These are phyloP conservation scores for Temnothorax longispinosus DNA, from an alignment of 1,140 invertebrate species.

Conservation along the genomic window DNA sequence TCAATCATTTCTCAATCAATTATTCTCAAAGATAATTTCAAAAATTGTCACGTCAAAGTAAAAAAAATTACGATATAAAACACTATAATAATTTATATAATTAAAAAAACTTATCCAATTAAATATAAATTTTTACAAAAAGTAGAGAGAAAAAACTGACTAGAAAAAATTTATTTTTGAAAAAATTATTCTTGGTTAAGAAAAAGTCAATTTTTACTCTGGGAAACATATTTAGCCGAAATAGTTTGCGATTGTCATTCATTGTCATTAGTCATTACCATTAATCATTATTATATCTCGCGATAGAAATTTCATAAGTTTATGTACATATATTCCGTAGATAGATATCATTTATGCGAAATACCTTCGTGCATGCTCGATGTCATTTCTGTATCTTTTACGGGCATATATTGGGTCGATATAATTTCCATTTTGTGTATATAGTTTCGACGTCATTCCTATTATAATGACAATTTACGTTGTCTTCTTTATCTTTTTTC, in stretches of 20 bases:
- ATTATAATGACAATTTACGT: conserved; percentile 82
- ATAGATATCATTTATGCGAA: conserved; percentile 42
- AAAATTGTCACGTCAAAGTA: not conserved
- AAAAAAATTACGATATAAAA: not conserved
- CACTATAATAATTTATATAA: not conserved
- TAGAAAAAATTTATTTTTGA: not conserved
- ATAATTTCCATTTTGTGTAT: conserved; percentile 64
- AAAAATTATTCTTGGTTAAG: not conserved
- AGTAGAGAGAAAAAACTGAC: not conserved
- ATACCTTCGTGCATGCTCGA: conserved; percentile 68
- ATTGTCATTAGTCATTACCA: not conserved
- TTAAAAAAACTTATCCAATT: not conserved
- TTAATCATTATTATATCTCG: not conserved
- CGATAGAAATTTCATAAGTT: not conserved
- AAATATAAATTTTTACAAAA: conserved; percentile 11
- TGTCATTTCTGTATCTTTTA: conserved; percentile 66
- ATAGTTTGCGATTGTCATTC: conserved; percentile 20
- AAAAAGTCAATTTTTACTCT: not conserved
- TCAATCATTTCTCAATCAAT: not conserved
- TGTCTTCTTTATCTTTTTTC: conserved; percentile 83
- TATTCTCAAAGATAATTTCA: conserved; percentile 4
- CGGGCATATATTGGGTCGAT: conserved; percentile 7
- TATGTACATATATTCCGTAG: conserved; percentile 56
- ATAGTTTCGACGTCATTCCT: conserved; percentile 67
- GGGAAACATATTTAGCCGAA: not conserved